Base-by-base conservation (phyloP, 2,888 invertebrate genomes). In the Timema podura region DNA sequence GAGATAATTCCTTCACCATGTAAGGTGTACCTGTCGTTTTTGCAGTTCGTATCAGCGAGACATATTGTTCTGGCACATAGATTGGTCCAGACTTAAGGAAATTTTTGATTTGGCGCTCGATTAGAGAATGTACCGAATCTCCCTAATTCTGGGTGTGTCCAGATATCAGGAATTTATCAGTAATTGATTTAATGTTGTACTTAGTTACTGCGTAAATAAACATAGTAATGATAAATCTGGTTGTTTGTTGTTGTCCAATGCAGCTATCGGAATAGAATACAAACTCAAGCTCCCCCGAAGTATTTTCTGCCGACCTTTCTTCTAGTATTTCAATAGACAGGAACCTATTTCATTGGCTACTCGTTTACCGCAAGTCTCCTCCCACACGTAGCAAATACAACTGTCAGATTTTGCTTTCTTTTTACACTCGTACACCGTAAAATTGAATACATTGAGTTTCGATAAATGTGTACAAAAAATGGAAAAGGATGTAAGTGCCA, bases 231-330 rank as follows among this genome's bases (percentile, higher is more conserved):
- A 76, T 74, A 67, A 73, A 76, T 69, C 72, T 73, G 70, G 76
- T 77, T 72, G 77, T 76, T 57, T 77, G 72, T 66, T 77, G 72
- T 66, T 76, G 76, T 5, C 75, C 76, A 51, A 69, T 46, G 65
- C 77, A 77, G 70, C 76, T 78, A 69, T 77, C 77, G 11, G 76
- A 75, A 73, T 75, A 78, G 65, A 78, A 75, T 13, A 72, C 47
- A 48, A 74, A 13, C 30, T 61, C 61, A 15, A 44, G 30, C 11
- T 30, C 44, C 11, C 45, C 11, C n/a, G 61, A 44, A 30, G 30
- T 30, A 61, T n/a, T 13, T 5, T 61, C 61, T 13, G 61, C 45
- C 45, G 30, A 44, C 13, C 44, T n/a, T 30, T 68, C 65, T 70
- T 74, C 44, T 6, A 61, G 64, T 72, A 75, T 45, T 68, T 70